These are phyloP conservation scores for Panurus biarmicus DNA, from an alignment of 2,113 vertebrate genomes.

Conservation along the genomic window DNA sequence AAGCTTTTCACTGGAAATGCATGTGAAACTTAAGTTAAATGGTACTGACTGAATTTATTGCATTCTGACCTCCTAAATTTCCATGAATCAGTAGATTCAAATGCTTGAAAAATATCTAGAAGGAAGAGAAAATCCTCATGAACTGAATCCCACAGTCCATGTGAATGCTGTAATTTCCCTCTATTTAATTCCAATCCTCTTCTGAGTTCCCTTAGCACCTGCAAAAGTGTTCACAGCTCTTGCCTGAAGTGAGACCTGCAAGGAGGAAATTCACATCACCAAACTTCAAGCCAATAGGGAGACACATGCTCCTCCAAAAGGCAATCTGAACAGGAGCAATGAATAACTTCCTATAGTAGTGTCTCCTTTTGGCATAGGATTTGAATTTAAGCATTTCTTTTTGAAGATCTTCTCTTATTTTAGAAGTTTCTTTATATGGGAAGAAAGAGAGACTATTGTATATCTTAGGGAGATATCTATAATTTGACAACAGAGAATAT, in stretches of 20 bases:
- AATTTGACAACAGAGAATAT: background rate
- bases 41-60: background rate
- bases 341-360: background rate
- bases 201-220: background rate
- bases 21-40: background rate
- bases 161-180: background rate
- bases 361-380: background rate
- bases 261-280: background rate
- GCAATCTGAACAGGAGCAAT: background rate
- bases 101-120: background rate
- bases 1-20: background rate
- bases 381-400: background rate
- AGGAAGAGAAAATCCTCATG: background rate
- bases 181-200: background rate
- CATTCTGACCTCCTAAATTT: background rate
- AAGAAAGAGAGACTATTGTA: background rate
- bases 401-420: background rate
- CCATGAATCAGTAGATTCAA: background rate
- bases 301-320: background rate
- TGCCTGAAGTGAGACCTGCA: background rate
- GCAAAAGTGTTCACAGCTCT: background rate
- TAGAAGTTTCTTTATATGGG: background rate
- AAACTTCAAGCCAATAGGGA: background rate
- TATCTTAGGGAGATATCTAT: background rate
- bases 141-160: background rate